A percentile compares a stretch with the other conserved stretches of the same genome.
These are phyloP conservation scores for Acanthococcus lagerstroemiae DNA, from an alignment of 2,888 invertebrate genomes.

Conservation along the genomic window DNA sequence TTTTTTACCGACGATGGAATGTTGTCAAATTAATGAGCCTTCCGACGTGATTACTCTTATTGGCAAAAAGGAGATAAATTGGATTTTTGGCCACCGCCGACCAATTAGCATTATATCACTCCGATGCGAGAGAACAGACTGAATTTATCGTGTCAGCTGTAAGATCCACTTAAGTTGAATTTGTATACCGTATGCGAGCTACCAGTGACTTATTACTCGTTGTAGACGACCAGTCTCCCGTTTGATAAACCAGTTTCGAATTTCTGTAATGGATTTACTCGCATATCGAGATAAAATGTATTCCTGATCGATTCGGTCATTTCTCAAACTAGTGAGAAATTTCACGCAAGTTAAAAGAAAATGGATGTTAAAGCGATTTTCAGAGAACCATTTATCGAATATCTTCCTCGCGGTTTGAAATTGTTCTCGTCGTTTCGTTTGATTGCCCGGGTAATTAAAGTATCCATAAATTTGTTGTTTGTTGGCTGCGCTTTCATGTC, in stretches of 20 bases:
- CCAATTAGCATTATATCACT: not conserved
- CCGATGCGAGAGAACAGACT: not conserved
- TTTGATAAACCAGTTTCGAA: not conserved
- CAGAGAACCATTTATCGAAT: no score
- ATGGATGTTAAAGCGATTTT: no score
- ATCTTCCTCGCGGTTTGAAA: no score
- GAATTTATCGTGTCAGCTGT: not conserved
- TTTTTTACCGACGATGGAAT: no score
- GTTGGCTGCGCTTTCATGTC: no score
- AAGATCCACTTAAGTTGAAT: not conserved
- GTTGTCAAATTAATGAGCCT: no score
- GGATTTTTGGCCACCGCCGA: no score
- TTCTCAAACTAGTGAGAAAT: not conserved
- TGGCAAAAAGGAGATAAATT: no score
- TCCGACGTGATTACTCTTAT: no score
- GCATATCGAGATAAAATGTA: not conserved
- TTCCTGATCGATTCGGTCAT: not conserved
- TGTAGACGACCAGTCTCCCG: not conserved
- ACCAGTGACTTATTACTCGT: not conserved
- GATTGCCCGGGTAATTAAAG: no score
- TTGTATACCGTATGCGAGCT: not conserved
- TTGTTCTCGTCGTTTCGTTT: no score
- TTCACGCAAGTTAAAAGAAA: not conserved
- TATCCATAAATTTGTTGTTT: no score
- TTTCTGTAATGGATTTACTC: not conserved